Evolutionary conservation across 2,113 vertebrate species (phyloP), one percentile per base, ranked within the genome.

Genomic region (Chrysochloris asiatica): DNA sequence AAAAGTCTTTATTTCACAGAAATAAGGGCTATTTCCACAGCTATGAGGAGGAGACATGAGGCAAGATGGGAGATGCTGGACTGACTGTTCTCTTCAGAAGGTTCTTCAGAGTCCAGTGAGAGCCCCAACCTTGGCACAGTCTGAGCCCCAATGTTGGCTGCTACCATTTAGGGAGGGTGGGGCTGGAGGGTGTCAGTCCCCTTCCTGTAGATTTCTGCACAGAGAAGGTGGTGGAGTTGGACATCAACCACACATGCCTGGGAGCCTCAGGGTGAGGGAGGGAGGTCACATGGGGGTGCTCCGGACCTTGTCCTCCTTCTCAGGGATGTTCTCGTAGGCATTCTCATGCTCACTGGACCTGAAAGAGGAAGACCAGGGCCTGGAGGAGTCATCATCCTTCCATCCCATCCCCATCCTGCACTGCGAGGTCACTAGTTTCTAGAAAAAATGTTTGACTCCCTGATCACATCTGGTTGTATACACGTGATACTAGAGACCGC

Each of bases 281-380:
- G 30, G 41, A 10, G n/a, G n/a, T 17, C 97, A 98, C 98, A 98
- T 97, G 61, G 95, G 94, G 0, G 98, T 98, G 94, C 97, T 98
- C 75, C 94, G 79, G 81, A 98, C 95, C 63, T 16, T 95, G 94
- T 75, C 95, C 61, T 90, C 97, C 78, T 97, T 97, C 84, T 97
- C 97, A 0, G 76, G 36, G 38, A 95, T 88, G 21, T 98, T 61
- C 0, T 87, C 33, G 0, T 97, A 98, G 85, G 95, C 97, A 0
- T 98, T 96, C 17, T 95, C n/a, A 1, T 48, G 97, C 69, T 98
- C 98, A 11, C 76, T 90, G 78, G 96, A 98, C 92, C 98, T 98
- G 97, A 17, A 83, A 43, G 4, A 4, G 36, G 90, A 71, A 72
- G 59, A 83, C 65, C 61, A 10, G 43, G 47, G 16, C 33, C 50